Conservation (phyloP, 2,888 invertebrate genomes). For the Globia sparganii region DNA sequence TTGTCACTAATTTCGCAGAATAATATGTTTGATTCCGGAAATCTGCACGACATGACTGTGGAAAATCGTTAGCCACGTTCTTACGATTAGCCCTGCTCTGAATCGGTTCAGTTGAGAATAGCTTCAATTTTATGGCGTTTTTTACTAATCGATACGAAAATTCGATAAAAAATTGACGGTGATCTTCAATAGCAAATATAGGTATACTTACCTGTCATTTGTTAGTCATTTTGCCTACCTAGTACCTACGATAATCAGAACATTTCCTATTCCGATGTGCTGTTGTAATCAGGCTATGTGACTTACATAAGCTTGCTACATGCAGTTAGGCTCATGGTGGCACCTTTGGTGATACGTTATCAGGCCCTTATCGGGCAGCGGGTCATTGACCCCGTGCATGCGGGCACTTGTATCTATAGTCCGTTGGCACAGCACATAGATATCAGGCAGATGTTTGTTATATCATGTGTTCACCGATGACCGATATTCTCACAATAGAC, state of each 20-base stretch:
- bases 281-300: conserved; percentile 47
- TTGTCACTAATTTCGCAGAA: conserved; percentile 21
- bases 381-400: conserved; percentile 58
- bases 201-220: background rate
- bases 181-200: background rate
- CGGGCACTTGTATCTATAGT: conserved; percentile 57
- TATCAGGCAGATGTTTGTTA: conserved; percentile 39
- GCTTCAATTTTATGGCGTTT: conserved; percentile 2
- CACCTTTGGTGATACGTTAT: conserved; percentile 64
- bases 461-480: conserved; percentile 10
- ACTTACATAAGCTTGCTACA: conserved; percentile 46
- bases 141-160: background rate
- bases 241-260: conserved; percentile 2
- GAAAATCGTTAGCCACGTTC: conserved; percentile 18
- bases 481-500: conserved; percentile 24
- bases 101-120: conserved; percentile 12
- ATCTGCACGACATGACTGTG: conserved; percentile 21
- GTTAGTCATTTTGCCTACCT: background rate
- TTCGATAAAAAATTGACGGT: background rate
- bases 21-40: conserved; percentile 30
- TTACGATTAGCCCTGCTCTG: conserved; percentile 21
- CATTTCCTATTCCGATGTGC: conserved; percentile 17
- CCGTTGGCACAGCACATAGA: conserved; percentile 7
- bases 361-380: conserved; percentile 62
- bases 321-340: conserved; percentile 51